Percentiles rank a stretch among this genome's conserved stretches.
phyloP scores from a whole-genome alignment of 2,797 vertebrate species.

The Cuculus canorus region DNA sequence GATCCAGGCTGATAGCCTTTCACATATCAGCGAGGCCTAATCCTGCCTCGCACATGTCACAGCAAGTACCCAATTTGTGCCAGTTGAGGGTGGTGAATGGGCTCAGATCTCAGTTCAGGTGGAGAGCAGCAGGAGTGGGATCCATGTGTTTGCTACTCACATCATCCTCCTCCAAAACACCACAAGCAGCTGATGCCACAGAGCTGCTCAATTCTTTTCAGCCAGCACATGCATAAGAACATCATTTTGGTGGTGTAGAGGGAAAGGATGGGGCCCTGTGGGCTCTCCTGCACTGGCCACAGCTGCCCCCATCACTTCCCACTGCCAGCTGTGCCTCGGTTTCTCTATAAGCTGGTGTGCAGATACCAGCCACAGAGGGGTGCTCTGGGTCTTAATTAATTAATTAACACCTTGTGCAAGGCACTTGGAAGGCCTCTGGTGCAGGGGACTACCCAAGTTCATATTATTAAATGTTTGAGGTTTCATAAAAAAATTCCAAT shows the following conservation, averaged over 20 bases:
- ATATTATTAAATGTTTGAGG: not conserved
- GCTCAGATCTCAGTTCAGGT: not conserved
- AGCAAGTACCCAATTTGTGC: not conserved
- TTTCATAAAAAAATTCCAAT: too few relatives aligned
- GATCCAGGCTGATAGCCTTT: not conserved
- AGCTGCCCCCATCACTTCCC: not conserved
- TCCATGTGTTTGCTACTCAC: not conserved
- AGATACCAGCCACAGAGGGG: slow-evolving; percentile 51
- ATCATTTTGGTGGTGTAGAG: rapidly evolving
- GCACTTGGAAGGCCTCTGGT: not conserved
- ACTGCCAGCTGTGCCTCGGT: rapidly evolving
- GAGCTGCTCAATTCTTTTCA: not conserved
- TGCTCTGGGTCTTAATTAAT: slow-evolving; percentile 67
- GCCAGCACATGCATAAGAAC: rapidly evolving
- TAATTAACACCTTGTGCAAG: slow-evolving; percentile 39
- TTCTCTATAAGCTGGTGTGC: slow-evolving; percentile 28
- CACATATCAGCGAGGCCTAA: rapidly evolving
- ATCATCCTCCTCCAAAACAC: not conserved
- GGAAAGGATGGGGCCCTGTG: not conserved
- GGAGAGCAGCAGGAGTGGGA: not conserved
- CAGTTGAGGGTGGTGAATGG: not conserved
- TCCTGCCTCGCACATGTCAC: rapidly evolving
- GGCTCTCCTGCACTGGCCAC: not conserved
- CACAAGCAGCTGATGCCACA: rapidly evolving
- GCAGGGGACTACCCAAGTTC: not conserved